Evolutionary conservation across 2,888 invertebrate genomes (phyloP).

Genomic region (Amphipyra berbera): DNA sequence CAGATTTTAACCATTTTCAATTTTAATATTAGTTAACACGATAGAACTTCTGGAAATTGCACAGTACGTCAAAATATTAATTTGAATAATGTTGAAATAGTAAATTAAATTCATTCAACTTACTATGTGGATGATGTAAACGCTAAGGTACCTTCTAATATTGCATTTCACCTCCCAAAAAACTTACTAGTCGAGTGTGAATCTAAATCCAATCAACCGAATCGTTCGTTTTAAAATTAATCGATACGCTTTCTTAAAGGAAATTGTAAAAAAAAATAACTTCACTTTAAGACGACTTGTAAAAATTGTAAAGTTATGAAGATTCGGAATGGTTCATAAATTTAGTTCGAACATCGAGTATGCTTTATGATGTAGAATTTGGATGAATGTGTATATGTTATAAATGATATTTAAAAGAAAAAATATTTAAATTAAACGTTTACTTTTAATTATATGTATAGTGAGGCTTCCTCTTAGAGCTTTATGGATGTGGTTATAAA

Average conservation of each 20-base stretch:
- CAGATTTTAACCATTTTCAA: no score
- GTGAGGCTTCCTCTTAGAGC: conserved; percentile 89
- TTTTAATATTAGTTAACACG: no score
- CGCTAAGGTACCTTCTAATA: conserved; percentile 40
- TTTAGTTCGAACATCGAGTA: conserved; percentile 82
- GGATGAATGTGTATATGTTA: conserved; percentile 87
- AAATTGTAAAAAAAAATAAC: conserved; percentile 62
- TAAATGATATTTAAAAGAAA: conserved; percentile 81
- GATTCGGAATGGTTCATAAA: conserved; percentile 66
- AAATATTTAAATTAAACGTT: conserved; percentile 70
- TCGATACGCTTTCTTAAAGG: conserved; percentile 65
- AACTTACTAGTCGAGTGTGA: conserved; percentile 84
- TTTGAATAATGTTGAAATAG: not conserved
- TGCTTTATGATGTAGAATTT: conserved; percentile 81
- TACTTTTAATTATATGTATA: conserved; percentile 83
- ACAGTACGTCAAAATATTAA: not conserved
- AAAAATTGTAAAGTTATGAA: conserved; percentile 65
- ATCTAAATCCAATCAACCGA: conserved; percentile 76
- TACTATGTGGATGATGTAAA: conserved; percentile 18
- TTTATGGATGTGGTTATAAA: conserved; percentile 85
- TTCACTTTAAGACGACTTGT: conserved; percentile 60
- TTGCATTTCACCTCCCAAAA: conserved; percentile 68
- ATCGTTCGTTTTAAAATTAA: conserved; percentile 62
- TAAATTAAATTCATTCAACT: not conserved
- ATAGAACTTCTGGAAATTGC: no score